Conservation (phyloP, 2,888 invertebrate genomes). For the Tenthredo notha region DNA sequence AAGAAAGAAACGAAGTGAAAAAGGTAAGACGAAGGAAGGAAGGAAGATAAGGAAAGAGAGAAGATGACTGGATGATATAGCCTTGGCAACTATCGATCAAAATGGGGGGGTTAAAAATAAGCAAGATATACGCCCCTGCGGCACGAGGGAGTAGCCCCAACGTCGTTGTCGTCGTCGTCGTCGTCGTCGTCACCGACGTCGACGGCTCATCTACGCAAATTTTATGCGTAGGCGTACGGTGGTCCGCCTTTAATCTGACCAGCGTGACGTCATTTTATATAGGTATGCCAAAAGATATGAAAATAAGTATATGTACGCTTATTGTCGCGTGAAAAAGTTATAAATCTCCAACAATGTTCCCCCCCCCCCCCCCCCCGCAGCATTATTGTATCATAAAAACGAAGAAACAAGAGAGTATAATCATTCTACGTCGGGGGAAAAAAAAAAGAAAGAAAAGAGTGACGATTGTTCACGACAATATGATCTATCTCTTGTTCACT, state of each 20-base stretch:
- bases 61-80: constrained; percentile 11
- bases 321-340: no score
- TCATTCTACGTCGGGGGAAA: no score
- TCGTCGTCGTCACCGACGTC: constrained; percentile 26
- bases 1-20: not conserved
- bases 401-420: not conserved
- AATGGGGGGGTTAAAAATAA: constrained; percentile 35
- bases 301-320: not conserved
- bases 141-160: constrained; percentile 52
- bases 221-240: constrained; percentile 44
- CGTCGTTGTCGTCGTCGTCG: not conserved
- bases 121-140: constrained; percentile 57
- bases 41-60: not conserved
- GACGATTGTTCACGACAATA: not conserved
- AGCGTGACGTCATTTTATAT: constrained; percentile 11
- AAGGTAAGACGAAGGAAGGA: not conserved
- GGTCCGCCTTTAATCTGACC: constrained; percentile 40
- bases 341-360: not conserved
- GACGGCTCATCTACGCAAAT: constrained; percentile 49
- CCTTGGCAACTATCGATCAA: constrained; percentile 23
- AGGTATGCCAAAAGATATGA: not conserved
- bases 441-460: not conserved
- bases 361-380: no score
- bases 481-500: not conserved
- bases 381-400: not conserved